phyloP scores from a whole-genome alignment of 2,888 invertebrate species.

The Drosophila kambysellisi region DNA sequence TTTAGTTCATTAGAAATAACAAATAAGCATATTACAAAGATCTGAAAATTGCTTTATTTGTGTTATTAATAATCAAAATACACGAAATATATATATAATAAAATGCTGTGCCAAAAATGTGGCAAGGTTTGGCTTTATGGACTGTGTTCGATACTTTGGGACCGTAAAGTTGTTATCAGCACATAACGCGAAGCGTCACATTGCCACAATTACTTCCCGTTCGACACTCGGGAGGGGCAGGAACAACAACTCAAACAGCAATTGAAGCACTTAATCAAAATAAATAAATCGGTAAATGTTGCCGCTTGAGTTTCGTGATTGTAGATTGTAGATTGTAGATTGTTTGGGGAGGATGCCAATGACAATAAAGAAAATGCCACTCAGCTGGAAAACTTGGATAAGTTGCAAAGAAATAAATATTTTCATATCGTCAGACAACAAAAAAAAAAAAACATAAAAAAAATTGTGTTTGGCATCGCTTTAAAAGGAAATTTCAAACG shows the following conservation, averaged over 20 bases:
- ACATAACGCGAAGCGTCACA: conserved; percentile 40
- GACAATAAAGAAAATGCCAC: conserved; percentile 58
- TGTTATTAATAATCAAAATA: background rate
- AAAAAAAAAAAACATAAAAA: background rate
- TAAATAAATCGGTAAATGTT: conserved; percentile 57
- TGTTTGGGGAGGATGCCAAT: conserved; percentile 41
- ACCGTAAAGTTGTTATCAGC: conserved; percentile 40
- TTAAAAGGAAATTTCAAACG: conserved; percentile 65
- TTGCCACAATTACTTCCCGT: conserved; percentile 53
- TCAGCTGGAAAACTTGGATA: conserved; percentile 71
- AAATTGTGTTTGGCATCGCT: conserved; percentile 21
- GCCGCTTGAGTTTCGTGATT: conserved; percentile 20
- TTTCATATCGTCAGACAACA: conserved; percentile 13
- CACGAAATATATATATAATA: background rate
- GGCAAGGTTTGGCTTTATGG: conserved; percentile 27
- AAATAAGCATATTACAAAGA: background rate
- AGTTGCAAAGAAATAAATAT: conserved; percentile 49
- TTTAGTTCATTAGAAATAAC: background rate
- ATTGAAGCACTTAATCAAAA: conserved; percentile 57
- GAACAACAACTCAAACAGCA: conserved; percentile 28
- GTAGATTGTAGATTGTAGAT: conserved; percentile 22
- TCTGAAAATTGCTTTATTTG: background rate
- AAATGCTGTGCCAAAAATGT: background rate
- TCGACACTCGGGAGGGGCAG: conserved; percentile 1
- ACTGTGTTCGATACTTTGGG: conserved; percentile 20